Evolutionary conservation across 2,888 invertebrate species (phyloP).

Genomic region (Amphiduros pacificus): DNA sequence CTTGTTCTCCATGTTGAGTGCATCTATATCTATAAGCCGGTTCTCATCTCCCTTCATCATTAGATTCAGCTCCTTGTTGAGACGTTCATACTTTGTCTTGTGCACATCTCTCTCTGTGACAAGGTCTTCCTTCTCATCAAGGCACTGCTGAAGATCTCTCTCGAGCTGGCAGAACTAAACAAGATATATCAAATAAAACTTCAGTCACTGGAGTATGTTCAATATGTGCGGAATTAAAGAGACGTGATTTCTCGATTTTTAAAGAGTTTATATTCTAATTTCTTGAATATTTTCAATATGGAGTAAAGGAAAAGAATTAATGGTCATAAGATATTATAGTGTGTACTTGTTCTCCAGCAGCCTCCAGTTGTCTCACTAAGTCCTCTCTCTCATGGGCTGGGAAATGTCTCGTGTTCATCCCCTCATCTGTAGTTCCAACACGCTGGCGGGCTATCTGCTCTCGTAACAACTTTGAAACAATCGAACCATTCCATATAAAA

Average conservation of each 20-base stretch:
- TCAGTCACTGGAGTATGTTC: no score
- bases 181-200: not conserved
- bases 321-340: no score
- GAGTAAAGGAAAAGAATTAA: no score
- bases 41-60: slow-evolving; percentile 66
- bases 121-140: slow-evolving; percentile 84
- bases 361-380: slow-evolving; percentile 71
- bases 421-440: slow-evolving; percentile 57
- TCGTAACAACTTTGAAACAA: slow-evolving; percentile 57
- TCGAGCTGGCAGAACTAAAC: slow-evolving; percentile 73
- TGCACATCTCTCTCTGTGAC: slow-evolving; percentile 80
- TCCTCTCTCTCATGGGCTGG: slow-evolving; percentile 70
- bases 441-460: slow-evolving; percentile 58
- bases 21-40: slow-evolving; percentile 75
- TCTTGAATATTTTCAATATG: no score
- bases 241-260: no score
- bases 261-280: no score
- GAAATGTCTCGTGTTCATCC: slow-evolving; percentile 59
- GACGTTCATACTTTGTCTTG: slow-evolving; percentile 78
- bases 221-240: no score
- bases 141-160: slow-evolving; percentile 74
- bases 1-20: slow-evolving; percentile 79
- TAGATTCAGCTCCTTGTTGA: slow-evolving; percentile 78
- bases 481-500: no score
- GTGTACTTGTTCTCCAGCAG: slow-evolving; percentile 68